Conservation (phyloP, 2,797 vertebrate genomes). For the Phoebastria nigripes region DNA sequence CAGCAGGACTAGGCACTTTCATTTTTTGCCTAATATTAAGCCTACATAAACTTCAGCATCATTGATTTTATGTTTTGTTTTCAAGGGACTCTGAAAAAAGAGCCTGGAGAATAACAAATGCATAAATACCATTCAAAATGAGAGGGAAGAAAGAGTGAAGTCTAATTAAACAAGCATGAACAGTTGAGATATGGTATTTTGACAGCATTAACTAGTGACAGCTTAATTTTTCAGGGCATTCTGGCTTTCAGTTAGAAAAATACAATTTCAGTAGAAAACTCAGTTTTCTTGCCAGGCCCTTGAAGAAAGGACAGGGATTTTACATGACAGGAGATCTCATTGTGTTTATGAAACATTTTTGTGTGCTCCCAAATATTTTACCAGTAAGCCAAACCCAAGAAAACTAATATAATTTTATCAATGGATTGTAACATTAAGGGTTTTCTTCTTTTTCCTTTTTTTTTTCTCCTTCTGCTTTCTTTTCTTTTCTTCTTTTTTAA, state of each 20-base stretch:
- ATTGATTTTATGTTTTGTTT: slow-evolving; percentile 26
- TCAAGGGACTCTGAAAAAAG: neutral
- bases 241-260: neutral
- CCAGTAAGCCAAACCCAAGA: neutral
- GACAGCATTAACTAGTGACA: neutral
- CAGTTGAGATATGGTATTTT: neutral
- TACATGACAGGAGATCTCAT: neutral
- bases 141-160: neutral
- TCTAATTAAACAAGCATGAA: neutral
- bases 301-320: neutral
- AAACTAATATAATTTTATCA: neutral
- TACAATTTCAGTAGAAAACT: neutral
- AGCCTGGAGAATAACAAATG: neutral
- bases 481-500: neutral
- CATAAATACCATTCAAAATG: neutral
- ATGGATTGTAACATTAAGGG: neutral
- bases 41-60: neutral
- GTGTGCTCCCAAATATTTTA: neutral
- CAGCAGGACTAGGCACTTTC: neutral
- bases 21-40: neutral
- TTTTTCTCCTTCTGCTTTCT: neutral
- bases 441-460: neutral
- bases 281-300: neutral
- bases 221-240: neutral
- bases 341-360: neutral